Evolutionary conservation across 2,888 invertebrate genomes (phyloP), one percentile per base, ranked within the genome.

Genomic region (Therioaphis trifolii): DNA sequence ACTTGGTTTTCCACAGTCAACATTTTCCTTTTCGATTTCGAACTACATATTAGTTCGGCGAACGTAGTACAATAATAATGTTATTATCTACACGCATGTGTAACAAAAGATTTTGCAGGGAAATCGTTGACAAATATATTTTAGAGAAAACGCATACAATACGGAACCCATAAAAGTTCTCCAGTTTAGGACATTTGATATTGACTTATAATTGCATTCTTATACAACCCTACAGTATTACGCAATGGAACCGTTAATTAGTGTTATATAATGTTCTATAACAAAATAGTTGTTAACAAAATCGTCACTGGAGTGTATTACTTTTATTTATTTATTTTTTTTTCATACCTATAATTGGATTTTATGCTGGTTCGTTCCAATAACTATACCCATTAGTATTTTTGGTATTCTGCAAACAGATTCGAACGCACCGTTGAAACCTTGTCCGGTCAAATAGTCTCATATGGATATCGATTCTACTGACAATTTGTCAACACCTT

Each of bases 231-330:
- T 11, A 21, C 14, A 43, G 14, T 15, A 7, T 80, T 80, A 80
- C 35, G 80, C 46, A 80, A 80, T 72, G 9, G 29, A 11, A 21
- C 46, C 61, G 24, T 80, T 72, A 80, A 80, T 80, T 71, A 71
- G 61, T 80, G 61, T 80, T 80, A 80, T 27, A 61, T 80, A 71
- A 79, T 7, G 7, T 68, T 78, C 68, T n/a, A 68, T 68, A 68
- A 55, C 14, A 69, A n/a, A 79, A 77, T 49, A 66, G n/a, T 35
- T 2, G 15, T 66, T 78, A 78, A 78, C 66, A 68, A 78, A 52
- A 66, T 66, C 77, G 35, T 66, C 21, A 35, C 29, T 24, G 15
- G 72, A 55, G 35, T 58, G 58, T 58, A n/a, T 3, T 58, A 58
- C 21, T 58, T 21, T 58, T 35, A 35, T 35, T 35, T 35, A 5